A percentile compares a stretch with the other conserved stretches of the same genome.
These are phyloP conservation scores for Sepioteuthis lessoniana DNA, from an alignment of 2,888 invertebrate species.

Conservation along the genomic window DNA sequence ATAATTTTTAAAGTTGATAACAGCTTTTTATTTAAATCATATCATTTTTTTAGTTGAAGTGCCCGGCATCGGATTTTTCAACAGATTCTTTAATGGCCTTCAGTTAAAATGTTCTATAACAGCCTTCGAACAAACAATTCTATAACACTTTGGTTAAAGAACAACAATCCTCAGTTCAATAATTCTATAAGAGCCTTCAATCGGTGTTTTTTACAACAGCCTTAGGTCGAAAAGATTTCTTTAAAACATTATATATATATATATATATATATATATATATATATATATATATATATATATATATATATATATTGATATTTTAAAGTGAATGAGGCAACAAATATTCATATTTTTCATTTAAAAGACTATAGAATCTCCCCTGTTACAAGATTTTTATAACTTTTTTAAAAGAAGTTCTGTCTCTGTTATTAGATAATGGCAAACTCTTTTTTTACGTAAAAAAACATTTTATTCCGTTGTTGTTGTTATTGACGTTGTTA, in stretches of 20 bases:
- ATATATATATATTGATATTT: not conserved
- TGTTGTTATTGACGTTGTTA: not conserved
- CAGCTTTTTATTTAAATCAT: not conserved
- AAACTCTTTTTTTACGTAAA: not conserved
- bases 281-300: not conserved
- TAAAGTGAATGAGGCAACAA: not conserved
- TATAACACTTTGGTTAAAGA: not conserved
- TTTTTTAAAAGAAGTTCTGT: not conserved
- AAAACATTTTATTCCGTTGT: not conserved
- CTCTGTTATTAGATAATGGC: not conserved
- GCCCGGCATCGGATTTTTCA: not conserved
- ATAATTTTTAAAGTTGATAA: not conserved
- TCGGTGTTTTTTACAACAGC: not conserved
- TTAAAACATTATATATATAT: not conserved
- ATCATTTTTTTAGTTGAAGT: not conserved
- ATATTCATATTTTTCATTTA: not conserved
- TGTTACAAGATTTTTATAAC: not conserved
- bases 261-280: no score
- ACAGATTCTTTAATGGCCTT: not conserved
- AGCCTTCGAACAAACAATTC: not conserved
- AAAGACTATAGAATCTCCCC: not conserved
- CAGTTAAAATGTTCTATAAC: constrained; percentile 18
- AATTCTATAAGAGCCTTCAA: constrained; percentile 1
- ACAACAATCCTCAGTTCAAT: not conserved
- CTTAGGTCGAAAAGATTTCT: not conserved